Percentiles rank a stretch among this genome's conserved stretches.
Conservation (phyloP, 2,113 vertebrate species). For the Corydoras sp. region DNA sequence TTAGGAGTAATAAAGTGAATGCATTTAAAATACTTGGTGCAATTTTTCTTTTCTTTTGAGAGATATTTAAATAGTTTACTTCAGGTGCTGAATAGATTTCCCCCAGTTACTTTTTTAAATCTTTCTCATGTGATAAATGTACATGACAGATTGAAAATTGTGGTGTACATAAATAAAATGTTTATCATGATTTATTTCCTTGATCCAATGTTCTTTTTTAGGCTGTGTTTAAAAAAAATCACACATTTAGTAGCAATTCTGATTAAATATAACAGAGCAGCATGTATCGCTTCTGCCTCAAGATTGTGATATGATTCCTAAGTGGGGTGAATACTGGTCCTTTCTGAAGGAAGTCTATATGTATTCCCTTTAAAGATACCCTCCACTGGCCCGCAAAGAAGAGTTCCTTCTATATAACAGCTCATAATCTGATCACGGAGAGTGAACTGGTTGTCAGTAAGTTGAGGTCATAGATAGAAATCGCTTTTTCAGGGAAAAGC, state of each 20-base stretch:
- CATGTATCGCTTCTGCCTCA: no score
- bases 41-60: constrained; percentile 43
- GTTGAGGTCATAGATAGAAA: no score
- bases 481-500: no score
- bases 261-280: no score
- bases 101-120: constrained; percentile 32
- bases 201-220: background rate
- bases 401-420: no score
- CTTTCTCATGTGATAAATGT: constrained; percentile 60
- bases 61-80: background rate
- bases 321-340: no score
- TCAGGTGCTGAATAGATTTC: constrained; percentile 29
- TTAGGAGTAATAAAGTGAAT: constrained; percentile 24
- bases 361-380: no score
- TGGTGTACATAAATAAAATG: constrained; percentile 59
- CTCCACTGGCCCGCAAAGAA: no score
- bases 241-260: background rate
- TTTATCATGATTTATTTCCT: constrained; percentile 12
- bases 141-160: constrained; percentile 65
- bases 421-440: no score
- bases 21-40: constrained; percentile 54
- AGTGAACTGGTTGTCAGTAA: no score
- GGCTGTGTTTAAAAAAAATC: background rate
- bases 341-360: no score
- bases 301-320: no score